A percentile compares a stretch with the other conserved stretches of the same genome.
These are phyloP conservation scores for Phyto melanocephala DNA, from an alignment of 2,888 invertebrate species.

Conservation along the genomic window DNA sequence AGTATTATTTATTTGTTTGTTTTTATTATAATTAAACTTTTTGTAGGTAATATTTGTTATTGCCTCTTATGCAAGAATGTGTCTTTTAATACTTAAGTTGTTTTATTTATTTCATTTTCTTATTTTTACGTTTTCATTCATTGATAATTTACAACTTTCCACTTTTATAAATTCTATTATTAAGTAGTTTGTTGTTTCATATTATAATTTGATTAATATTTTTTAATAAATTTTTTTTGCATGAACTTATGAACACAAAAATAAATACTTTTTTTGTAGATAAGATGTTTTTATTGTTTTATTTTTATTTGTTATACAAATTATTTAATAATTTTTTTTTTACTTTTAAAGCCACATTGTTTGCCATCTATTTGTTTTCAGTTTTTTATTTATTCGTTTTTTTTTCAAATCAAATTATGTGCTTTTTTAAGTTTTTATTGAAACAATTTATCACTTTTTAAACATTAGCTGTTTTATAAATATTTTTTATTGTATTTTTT, in stretches of 20 bases:
- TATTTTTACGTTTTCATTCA: conserved; percentile 27
- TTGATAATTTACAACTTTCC: conserved; percentile 36
- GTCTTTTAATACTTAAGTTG: not conserved
- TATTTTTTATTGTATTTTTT: not conserved
- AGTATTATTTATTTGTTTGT: too few relatives aligned
- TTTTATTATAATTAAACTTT: not conserved
- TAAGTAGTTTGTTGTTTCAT: not conserved
- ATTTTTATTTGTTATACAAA: not conserved
- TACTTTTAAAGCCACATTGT: too few relatives aligned
- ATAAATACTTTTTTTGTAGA: conserved; percentile 5
- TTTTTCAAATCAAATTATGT: not conserved
- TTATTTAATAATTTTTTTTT: too few relatives aligned
- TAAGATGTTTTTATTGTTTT: not conserved
- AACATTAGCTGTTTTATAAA: not conserved
- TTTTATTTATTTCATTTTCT: not conserved
- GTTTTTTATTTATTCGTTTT: too few relatives aligned
- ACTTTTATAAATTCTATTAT: not conserved
- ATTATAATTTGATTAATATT: conserved; percentile 17
- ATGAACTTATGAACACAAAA: too few relatives aligned
- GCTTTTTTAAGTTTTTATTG: not conserved
- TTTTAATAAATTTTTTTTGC: too few relatives aligned
- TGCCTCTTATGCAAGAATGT: not conserved
- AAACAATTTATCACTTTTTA: not conserved
- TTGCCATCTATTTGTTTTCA: too few relatives aligned
- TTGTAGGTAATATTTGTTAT: not conserved